These are phyloP conservation scores for Bombyx mori DNA, from an alignment of 1,140 invertebrate genomes.

Conservation along the genomic window ASM3026992v2 NC_085128.1:5326501-5327000, in stretches of 20 bases:
- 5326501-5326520: conserved; percentile 47
- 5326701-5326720: neutral
- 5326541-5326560: conserved; percentile 28
- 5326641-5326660: conserved; percentile 6
- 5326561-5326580: conserved; percentile 6
- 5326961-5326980: conserved; percentile 66
- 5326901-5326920: conserved; percentile 61
- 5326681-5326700: neutral
- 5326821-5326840: conserved; percentile 8
- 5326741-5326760: too few species aligned
- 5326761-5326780: too few species aligned
- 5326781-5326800: conserved; percentile 7
- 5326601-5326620: conserved; percentile 2
- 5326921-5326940: conserved; percentile 56
- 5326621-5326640: conserved; percentile 6
- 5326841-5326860: conserved; percentile 4
- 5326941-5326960: conserved; percentile 37
- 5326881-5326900: conserved; percentile 53
- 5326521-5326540: conserved; percentile 44
- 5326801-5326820: conserved; percentile 8
- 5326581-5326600: conserved; percentile 9
- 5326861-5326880: conserved; percentile 24
- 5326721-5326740: neutral
- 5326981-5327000: conserved; percentile 24
- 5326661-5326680: conserved; percentile 1